phyloP scores from a whole-genome alignment of 1,140 invertebrate genomes.

The Calliphora vicina region DNA sequence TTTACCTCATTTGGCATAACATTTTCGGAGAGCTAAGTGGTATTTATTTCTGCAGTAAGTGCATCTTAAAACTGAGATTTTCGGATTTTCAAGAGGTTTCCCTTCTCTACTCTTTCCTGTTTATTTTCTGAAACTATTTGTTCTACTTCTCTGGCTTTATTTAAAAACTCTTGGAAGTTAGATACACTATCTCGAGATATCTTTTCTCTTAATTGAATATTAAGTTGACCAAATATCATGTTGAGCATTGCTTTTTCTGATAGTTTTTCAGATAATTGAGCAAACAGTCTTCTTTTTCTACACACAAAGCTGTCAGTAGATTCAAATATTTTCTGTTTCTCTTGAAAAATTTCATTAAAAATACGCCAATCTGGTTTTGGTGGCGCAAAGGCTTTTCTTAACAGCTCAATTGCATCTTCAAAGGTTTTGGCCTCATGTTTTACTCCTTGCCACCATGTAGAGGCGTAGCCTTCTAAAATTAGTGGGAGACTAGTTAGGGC shows the following conservation, averaged over 20 bases:
- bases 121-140: conserved; percentile 11
- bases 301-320: conserved; percentile 14
- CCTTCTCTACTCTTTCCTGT: background rate
- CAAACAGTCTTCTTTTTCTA: conserved; percentile 5
- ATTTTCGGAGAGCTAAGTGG: background rate
- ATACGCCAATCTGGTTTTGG: conserved; percentile 31
- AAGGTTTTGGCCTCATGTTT: conserved; percentile 31
- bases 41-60: conserved; percentile 35
- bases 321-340: background rate
- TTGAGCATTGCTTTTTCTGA: background rate
- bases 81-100: background rate
- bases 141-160: conserved; percentile 12
- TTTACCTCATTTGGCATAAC: background rate
- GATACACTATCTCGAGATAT: background rate
- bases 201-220: background rate
- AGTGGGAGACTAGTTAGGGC: conserved; percentile 33
- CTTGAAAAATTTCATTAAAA: background rate
- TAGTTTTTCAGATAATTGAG: conserved; percentile 2
- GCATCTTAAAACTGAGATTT: background rate
- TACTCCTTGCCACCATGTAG: too few relatives aligned
- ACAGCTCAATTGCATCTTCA: background rate
- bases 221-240: too few relatives aligned
- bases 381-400: conserved; percentile 28
- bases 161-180: conserved; percentile 6
- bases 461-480: conserved; percentile 35